phyloP scores from a whole-genome alignment of 2,113 vertebrate genomes.

The Perccottus glenii region DNA sequence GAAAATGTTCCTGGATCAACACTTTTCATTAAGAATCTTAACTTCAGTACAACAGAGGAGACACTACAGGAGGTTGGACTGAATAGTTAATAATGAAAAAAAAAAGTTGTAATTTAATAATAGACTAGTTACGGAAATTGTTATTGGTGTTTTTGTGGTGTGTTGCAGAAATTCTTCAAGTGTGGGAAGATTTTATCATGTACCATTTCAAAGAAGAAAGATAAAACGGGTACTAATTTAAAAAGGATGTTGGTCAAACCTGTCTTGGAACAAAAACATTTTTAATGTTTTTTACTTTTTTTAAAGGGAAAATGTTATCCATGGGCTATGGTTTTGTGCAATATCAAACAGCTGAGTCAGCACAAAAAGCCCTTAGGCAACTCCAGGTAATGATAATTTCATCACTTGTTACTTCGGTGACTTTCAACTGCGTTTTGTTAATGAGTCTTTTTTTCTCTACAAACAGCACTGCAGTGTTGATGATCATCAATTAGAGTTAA shows the following conservation, averaged over 20 bases:
- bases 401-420: neutral
- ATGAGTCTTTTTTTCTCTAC: slow-evolving; percentile 27
- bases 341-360: slow-evolving; percentile 86
- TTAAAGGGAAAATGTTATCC: slow-evolving; percentile 85
- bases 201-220: slow-evolving; percentile 91
- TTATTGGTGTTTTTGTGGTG: slow-evolving; percentile 18
- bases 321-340: slow-evolving; percentile 98
- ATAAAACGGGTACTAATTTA: slow-evolving; percentile 84
- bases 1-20: slow-evolving; percentile 88
- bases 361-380: slow-evolving; percentile 89
- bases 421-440: slow-evolving; percentile 4
- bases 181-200: slow-evolving; percentile 87
- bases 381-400: slow-evolving; percentile 84
- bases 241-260: no score
- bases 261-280: neutral
- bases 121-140: neutral
- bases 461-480: slow-evolving; percentile 87
- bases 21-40: slow-evolving; percentile 95
- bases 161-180: slow-evolving; percentile 86
- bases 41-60: slow-evolving; percentile 89
- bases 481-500: slow-evolving; percentile 89
- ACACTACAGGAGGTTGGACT: slow-evolving; percentile 78
- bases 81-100: neutral
- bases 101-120: neutral
- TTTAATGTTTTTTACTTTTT: neutral